Conservation (phyloP, 2,797 vertebrate genomes). For the Poecilia picta region DNA sequence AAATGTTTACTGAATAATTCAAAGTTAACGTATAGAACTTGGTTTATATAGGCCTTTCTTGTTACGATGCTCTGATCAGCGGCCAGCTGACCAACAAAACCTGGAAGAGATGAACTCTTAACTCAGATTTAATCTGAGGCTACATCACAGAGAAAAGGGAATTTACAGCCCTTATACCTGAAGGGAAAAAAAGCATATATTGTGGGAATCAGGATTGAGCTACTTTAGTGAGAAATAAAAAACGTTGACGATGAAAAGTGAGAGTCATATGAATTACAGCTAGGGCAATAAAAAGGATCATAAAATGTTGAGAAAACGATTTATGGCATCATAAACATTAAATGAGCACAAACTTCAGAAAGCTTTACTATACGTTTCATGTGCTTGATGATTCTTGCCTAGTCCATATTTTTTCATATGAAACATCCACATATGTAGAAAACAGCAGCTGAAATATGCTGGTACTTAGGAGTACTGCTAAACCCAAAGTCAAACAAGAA, state of each 20-base stretch:
- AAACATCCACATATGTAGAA: neutral
- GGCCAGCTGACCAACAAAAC: conserved; percentile 14
- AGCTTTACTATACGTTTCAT: neutral
- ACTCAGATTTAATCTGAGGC: conserved; percentile 17
- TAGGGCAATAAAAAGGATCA: neutral
- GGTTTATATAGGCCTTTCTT: neutral
- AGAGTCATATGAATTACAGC: neutral
- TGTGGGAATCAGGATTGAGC: conserved; percentile 17
- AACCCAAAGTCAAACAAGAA: conserved; percentile 9
- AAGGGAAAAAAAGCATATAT: conserved; percentile 4
- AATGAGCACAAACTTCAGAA: neutral
- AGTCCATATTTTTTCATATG: neutral
- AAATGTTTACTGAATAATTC: neutral
- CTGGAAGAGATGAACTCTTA: conserved; percentile 9
- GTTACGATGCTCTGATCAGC: conserved; percentile 7
- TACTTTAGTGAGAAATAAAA: conserved; percentile 12
- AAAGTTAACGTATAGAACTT: neutral
- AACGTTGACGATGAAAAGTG: conserved; percentile 4
- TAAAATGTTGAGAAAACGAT: conserved; percentile 12
- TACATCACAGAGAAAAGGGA: neutral
- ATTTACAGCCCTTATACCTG: conserved; percentile 13
- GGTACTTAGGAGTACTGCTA: neutral
- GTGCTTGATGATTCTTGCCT: neutral
- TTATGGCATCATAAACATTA: neutral
- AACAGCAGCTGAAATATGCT: neutral